phyloP scores from a whole-genome alignment of 1,140 invertebrate species.

The Carcinoscorpius rotundicauda region DNA sequence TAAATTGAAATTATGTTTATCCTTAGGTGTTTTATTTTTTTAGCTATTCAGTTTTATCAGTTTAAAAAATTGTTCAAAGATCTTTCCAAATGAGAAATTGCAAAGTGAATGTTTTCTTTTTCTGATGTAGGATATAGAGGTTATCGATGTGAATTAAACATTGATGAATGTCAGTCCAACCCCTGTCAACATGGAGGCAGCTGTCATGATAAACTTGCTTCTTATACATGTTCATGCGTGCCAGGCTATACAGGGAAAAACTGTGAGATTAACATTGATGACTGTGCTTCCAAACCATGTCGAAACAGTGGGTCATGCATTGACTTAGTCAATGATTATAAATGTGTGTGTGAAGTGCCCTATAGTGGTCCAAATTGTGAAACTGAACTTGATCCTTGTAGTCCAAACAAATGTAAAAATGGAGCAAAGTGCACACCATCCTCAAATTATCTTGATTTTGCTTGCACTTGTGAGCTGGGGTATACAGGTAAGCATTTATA shows the following conservation, averaged over 20 bases:
- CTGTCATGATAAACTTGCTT: slow-evolving; percentile 66
- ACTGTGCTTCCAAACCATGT: slow-evolving; percentile 72
- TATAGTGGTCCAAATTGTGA: no score
- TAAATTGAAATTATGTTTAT: no score
- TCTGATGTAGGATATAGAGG: slow-evolving; percentile 59
- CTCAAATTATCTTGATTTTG: slow-evolving; percentile 73
- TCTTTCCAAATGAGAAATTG: no score
- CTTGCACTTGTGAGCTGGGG: slow-evolving; percentile 71
- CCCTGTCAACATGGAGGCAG: slow-evolving; percentile 70
- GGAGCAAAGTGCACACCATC: slow-evolving; percentile 74
- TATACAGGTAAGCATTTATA: slow-evolving; percentile 45
- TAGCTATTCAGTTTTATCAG: neutral
- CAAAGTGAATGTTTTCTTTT: neutral
- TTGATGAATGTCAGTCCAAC: slow-evolving; percentile 75
- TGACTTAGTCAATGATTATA: slow-evolving; percentile 70
- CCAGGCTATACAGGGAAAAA: slow-evolving; percentile 81
- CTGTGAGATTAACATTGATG: slow-evolving; percentile 78
- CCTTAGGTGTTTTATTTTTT: no score
- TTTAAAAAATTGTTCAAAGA: neutral
- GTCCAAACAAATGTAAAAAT: slow-evolving; percentile 71
- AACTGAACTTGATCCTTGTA: slow-evolving; percentile 44
- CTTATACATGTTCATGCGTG: slow-evolving; percentile 77
- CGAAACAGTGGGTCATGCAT: slow-evolving; percentile 80
- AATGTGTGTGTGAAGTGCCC: slow-evolving; percentile 5
- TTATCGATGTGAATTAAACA: slow-evolving; percentile 61